A percentile compares a stretch with the other conserved stretches of the same genome.
Conservation (phyloP, 2,113 vertebrate species). For the Heloderma charlesbogerti region DNA sequence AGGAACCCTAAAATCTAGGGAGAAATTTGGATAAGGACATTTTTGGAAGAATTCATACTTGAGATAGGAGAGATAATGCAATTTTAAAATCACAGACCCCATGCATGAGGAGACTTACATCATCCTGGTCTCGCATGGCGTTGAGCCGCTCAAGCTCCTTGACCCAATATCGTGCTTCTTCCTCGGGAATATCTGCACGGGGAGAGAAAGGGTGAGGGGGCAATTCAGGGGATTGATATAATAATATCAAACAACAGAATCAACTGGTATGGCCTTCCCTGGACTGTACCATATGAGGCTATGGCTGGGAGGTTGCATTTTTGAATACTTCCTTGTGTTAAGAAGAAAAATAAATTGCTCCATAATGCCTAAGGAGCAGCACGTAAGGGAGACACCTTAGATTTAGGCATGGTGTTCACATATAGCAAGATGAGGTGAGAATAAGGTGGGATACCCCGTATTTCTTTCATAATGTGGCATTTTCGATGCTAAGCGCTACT, state of each 20-base stretch:
- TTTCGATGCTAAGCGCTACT: too few relatives aligned
- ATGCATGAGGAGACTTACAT: slow-evolving; percentile 77
- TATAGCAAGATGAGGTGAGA: too few relatives aligned
- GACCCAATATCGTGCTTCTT: slow-evolving; percentile 98
- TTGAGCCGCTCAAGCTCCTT: slow-evolving; percentile 98
- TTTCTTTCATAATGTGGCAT: too few relatives aligned
- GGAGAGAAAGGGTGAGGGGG: not conserved
- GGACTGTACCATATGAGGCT: too few relatives aligned
- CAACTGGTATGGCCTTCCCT: not conserved
- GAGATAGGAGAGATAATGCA: not conserved
- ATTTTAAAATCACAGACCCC: not conserved
- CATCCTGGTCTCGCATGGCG: slow-evolving; percentile 94
- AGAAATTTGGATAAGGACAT: not conserved
- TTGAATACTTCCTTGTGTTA: not conserved
- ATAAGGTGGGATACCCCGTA: too few relatives aligned
- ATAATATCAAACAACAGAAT: not conserved
- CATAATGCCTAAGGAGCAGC: too few relatives aligned
- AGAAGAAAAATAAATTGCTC: too few relatives aligned
- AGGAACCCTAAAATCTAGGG: not conserved
- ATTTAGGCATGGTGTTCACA: too few relatives aligned
- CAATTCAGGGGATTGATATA: not conserved
- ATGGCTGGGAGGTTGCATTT: not conserved
- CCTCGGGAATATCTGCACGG: slow-evolving; percentile 93
- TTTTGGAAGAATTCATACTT: not conserved
- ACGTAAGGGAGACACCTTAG: too few relatives aligned